phyloP scores from a whole-genome alignment of 2,113 vertebrate genomes.

The Melanerpes aurifrons region DNA sequence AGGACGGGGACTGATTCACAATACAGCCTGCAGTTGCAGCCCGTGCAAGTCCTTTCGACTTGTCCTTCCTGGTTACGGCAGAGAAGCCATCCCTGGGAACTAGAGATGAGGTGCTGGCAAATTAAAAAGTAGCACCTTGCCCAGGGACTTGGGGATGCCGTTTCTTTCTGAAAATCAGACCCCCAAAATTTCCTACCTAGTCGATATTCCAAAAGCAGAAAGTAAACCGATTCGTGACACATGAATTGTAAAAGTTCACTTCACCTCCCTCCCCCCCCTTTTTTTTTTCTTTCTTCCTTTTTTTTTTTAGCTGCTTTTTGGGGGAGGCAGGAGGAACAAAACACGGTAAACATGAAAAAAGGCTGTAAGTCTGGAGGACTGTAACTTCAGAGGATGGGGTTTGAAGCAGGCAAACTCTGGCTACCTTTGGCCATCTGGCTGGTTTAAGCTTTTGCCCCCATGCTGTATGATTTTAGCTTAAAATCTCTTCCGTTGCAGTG shows the following conservation, averaged over 20 bases:
- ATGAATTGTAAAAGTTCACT: neutral
- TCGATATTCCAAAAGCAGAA: neutral
- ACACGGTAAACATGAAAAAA: constrained; percentile 42
- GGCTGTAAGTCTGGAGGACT: constrained; percentile 39
- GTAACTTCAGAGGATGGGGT: constrained; percentile 55
- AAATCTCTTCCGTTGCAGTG: constrained; percentile 85
- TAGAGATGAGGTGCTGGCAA: neutral
- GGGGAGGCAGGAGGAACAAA: neutral
- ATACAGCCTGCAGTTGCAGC: neutral
- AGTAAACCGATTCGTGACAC: neutral
- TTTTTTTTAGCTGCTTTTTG: neutral
- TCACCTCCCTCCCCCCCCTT: neutral
- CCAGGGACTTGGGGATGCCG: neutral
- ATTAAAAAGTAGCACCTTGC: constrained; percentile 47
- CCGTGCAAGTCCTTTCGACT: neutral
- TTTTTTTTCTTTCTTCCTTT: neutral
- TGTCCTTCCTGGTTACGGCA: neutral
- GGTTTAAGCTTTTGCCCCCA: constrained; percentile 82
- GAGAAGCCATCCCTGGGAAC: neutral
- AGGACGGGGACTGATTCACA: neutral
- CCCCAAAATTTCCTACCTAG: neutral
- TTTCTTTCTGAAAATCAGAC: neutral
- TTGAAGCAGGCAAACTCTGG: constrained; percentile 59
- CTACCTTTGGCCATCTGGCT: constrained; percentile 84
- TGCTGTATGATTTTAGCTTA: constrained; percentile 84